phyloP scores from a whole-genome alignment of 2,888 invertebrate genomes.

The Dryocosmus kuriphilus region DNA sequence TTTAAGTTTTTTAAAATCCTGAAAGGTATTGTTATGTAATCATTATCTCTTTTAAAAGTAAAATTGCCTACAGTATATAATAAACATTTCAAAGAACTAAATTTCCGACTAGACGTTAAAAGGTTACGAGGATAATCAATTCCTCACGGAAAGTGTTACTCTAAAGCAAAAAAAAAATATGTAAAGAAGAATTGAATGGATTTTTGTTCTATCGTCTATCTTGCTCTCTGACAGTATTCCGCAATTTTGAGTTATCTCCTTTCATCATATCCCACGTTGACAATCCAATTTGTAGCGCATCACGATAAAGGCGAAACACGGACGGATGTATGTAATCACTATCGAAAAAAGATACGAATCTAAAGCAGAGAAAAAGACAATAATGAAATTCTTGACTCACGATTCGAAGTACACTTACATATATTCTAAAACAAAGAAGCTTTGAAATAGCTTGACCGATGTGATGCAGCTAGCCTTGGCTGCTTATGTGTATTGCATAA shows the following conservation, averaged over 20 bases:
- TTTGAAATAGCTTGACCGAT: slow-evolving; percentile 54
- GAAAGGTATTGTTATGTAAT: too few species aligned
- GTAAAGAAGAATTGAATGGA: slow-evolving; percentile 25
- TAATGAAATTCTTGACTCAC: slow-evolving; percentile 57
- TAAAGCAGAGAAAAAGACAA: slow-evolving; percentile 49
- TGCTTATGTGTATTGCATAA: slow-evolving; percentile 65
- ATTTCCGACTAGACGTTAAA: not conserved
- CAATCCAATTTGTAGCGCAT: slow-evolving; percentile 70
- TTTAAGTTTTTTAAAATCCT: too few species aligned
- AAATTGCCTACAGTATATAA: not conserved
- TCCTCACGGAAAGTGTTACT: not conserved
- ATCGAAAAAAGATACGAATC: slow-evolving; percentile 38
- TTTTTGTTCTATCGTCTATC: slow-evolving; percentile 20
- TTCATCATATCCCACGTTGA: slow-evolving; percentile 59
- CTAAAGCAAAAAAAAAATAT: slow-evolving; percentile 18
- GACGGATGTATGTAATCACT: slow-evolving; percentile 40
- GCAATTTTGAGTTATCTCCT: slow-evolving; percentile 47
- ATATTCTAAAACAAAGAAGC: slow-evolving; percentile 62
- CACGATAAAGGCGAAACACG: slow-evolving; percentile 57
- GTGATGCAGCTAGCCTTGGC: slow-evolving; percentile 47
- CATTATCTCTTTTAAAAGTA: not conserved
- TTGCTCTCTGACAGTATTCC: slow-evolving; percentile 38
- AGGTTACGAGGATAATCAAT: not conserved
- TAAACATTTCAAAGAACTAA: not conserved
- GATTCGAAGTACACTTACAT: slow-evolving; percentile 59